phyloP scores from a whole-genome alignment of 2,797 vertebrate species.

The Brachyalestes nurse region DNA sequence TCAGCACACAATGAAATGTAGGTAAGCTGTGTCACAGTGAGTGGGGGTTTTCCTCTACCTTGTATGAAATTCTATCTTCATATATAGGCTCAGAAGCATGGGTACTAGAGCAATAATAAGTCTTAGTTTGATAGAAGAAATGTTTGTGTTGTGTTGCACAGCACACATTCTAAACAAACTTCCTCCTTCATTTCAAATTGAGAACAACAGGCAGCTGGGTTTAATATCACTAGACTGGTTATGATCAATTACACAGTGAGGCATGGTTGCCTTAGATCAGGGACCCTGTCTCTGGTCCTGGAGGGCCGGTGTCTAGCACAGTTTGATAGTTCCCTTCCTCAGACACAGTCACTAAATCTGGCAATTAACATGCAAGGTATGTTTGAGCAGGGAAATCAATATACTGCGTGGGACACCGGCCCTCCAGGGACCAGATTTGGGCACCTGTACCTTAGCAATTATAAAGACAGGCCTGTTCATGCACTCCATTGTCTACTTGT shows the following conservation, averaged over 20 bases:
- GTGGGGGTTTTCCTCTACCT: neutral
- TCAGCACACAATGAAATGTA: neutral
- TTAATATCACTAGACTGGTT: conserved; percentile 13
- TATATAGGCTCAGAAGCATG: neutral
- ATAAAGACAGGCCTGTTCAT: conserved; percentile 9
- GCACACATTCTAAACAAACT: neutral
- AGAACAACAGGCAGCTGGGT: neutral
- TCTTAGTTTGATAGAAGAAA: neutral
- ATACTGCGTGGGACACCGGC: no score
- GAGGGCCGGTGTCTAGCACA: no score
- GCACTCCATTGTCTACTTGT: conserved; percentile 3
- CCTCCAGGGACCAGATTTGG: no score
- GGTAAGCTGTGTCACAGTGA: neutral
- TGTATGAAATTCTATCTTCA: no score
- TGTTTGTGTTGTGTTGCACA: neutral
- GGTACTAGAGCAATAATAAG: neutral
- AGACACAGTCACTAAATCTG: no score
- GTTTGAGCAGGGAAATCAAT: no score
- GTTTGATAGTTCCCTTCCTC: no score
- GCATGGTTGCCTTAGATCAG: neutral
- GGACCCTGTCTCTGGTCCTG: no score
- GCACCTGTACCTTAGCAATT: neutral
- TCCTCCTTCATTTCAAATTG: neutral
- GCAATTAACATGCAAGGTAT: no score
- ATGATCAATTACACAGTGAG: conserved; percentile 29